A percentile compares a stretch with the other conserved stretches of the same genome.
Conservation (phyloP, 1,140 invertebrate genomes). For the Drosophila baimaii region DNA sequence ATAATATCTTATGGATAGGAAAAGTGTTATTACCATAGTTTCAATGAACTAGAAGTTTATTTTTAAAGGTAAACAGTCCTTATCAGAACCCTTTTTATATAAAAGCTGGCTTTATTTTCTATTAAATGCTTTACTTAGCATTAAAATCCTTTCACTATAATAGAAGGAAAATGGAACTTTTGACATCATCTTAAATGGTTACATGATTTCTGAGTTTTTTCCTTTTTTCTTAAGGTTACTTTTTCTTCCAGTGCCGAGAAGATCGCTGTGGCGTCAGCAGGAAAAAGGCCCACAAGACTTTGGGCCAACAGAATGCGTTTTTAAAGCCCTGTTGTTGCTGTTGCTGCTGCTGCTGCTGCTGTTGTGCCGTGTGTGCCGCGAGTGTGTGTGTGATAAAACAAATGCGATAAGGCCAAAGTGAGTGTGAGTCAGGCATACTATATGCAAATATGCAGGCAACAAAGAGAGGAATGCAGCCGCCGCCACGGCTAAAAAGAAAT, state of each 20-base stretch:
- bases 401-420: conserved; percentile 77
- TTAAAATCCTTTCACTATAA: too few relatives aligned
- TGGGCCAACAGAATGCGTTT: conserved; percentile 74
- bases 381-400: conserved; percentile 75
- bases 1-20: too few relatives aligned
- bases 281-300: conserved; percentile 23
- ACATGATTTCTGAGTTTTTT: too few relatives aligned
- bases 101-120: too few relatives aligned
- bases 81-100: too few relatives aligned
- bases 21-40: too few relatives aligned
- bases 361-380: conserved; percentile 20
- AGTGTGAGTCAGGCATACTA: conserved; percentile 74
- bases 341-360: conserved; percentile 5
- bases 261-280: conserved; percentile 67
- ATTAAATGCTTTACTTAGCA: too few relatives aligned
- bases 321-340: conserved; percentile 49
- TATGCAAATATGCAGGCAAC: conserved; percentile 79
- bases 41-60: too few relatives aligned
- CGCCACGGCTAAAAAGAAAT: conserved; percentile 81
- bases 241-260: conserved; percentile 1
- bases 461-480: conserved; percentile 79
- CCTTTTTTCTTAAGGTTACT: too few relatives aligned
- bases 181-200: too few relatives aligned
- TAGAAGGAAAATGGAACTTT: too few relatives aligned
- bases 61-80: too few relatives aligned